These are phyloP conservation scores for Hydrolagus colliei DNA, from an alignment of 2,797 vertebrate species.

Conservation along the genomic window DNA sequence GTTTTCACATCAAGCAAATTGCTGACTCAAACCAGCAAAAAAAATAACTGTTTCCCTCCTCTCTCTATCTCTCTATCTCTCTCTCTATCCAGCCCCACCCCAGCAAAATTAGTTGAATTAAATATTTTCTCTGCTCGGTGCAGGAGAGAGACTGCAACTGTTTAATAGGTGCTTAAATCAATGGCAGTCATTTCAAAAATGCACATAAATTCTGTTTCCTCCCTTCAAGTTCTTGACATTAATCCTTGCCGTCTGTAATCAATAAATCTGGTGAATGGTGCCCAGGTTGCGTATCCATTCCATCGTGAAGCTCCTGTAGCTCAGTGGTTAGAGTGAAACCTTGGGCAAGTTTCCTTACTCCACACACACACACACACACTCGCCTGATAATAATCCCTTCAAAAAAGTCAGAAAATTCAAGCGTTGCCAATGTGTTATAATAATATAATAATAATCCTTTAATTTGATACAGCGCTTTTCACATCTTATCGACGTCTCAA, in stretches of 20 bases:
- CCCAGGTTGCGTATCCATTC: neutral
- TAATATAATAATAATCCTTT: too few species aligned
- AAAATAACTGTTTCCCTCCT: neutral
- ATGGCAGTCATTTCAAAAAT: constrained; percentile 1
- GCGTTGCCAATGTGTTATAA: too few species aligned
- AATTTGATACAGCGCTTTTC: too few species aligned
- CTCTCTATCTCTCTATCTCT: neutral
- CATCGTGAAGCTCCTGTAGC: neutral
- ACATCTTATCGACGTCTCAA: too few species aligned
- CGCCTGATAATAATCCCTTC: too few species aligned
- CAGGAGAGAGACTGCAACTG: neutral
- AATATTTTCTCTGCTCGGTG: neutral
- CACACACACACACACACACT: too few species aligned
- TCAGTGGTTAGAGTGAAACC: too few species aligned
- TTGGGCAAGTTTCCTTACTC: too few species aligned
- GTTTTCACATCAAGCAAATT: constrained; percentile 21
- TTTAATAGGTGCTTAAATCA: neutral
- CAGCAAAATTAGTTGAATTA: too few species aligned
- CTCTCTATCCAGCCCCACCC: too few species aligned
- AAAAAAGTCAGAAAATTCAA: too few species aligned
- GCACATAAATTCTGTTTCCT: neutral
- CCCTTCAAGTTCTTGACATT: neutral
- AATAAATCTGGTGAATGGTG: neutral
- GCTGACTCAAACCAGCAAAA: neutral
- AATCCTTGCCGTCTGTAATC: constrained; percentile 6